These are phyloP conservation scores for Trichopria drosophilae DNA, from an alignment of 2,888 invertebrate genomes.

Conservation along the genomic window DNA sequence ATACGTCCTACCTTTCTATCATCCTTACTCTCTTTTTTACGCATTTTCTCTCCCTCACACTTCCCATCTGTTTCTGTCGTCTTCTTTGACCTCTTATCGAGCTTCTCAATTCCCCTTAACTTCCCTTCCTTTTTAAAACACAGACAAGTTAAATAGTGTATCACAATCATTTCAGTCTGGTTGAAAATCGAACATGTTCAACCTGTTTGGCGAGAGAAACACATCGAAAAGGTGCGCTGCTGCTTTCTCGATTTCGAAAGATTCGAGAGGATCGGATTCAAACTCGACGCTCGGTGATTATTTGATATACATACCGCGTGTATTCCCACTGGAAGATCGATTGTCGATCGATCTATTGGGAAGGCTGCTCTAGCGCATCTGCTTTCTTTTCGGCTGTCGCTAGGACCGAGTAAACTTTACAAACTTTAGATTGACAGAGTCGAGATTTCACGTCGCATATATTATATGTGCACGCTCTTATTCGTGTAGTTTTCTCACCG, in stretches of 20 bases:
- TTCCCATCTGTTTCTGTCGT: constrained; percentile 10
- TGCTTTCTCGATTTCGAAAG: constrained; percentile 5
- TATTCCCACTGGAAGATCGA: no score
- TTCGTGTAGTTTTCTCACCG: no score
- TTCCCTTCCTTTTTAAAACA: constrained; percentile 45
- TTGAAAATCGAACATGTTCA: constrained; percentile 57
- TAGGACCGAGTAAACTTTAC: no score
- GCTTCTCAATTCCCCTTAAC: constrained; percentile 2
- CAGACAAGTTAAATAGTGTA: constrained; percentile 59
- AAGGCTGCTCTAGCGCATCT: constrained; percentile 5
- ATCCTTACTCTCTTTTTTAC: constrained; percentile 35
- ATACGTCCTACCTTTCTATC: constrained; percentile 46
- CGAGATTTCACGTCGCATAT: no score
- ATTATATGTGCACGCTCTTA: neutral
- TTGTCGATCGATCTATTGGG: constrained; percentile 22
- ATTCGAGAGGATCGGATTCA: no score
- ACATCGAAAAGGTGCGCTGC: constrained; percentile 35
- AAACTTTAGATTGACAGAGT: no score
- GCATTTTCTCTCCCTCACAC: constrained; percentile 37
- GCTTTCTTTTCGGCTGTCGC: neutral
- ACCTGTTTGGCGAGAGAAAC: constrained; percentile 52
- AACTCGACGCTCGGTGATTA: no score
- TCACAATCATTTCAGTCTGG: constrained; percentile 59
- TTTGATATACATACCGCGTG: no score
- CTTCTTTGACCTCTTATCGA: constrained; percentile 2